These are phyloP conservation scores for Parus major DNA, from an alignment of 2,113 vertebrate species.

Conservation along the genomic window DNA sequence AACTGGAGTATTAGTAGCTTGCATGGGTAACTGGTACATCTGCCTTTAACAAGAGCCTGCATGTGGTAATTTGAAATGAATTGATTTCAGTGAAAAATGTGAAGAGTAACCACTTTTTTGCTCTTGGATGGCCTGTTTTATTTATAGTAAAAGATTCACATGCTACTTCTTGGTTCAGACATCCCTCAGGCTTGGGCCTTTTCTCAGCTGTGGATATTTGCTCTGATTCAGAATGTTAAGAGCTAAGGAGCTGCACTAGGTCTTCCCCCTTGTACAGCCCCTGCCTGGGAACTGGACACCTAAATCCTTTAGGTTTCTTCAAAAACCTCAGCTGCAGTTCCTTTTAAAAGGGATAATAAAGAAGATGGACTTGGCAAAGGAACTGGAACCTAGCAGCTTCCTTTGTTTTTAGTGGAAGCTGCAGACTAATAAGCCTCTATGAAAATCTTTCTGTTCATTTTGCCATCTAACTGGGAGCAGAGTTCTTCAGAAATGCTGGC, in stretches of 20 bases:
- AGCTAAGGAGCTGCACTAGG: neutral
- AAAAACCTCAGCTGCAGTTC: neutral
- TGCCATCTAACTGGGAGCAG: neutral
- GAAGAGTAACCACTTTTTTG: neutral
- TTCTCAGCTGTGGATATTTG: neutral
- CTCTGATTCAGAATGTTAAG: neutral
- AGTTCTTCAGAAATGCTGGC: neutral
- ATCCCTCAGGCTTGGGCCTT: neutral
- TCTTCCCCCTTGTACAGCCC: neutral
- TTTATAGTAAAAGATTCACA: neutral
- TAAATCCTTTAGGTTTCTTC: neutral
- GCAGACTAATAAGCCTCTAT: neutral
- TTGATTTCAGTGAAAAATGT: neutral
- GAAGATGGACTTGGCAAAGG: neutral
- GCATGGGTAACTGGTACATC: neutral
- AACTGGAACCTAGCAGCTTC: neutral
- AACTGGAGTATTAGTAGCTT: neutral
- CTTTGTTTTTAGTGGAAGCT: neutral
- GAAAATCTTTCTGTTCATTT: neutral
- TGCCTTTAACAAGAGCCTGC: neutral
- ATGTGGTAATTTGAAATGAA: neutral
- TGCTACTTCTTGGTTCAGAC: neutral
- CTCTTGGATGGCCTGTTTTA: neutral
- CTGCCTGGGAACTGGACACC: neutral
- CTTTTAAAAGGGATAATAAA: neutral